Evolutionary conservation across 2,888 invertebrate species (phyloP), one percentile per base, ranked within the genome.

Genomic region (Limnephilus lunatus): DNA sequence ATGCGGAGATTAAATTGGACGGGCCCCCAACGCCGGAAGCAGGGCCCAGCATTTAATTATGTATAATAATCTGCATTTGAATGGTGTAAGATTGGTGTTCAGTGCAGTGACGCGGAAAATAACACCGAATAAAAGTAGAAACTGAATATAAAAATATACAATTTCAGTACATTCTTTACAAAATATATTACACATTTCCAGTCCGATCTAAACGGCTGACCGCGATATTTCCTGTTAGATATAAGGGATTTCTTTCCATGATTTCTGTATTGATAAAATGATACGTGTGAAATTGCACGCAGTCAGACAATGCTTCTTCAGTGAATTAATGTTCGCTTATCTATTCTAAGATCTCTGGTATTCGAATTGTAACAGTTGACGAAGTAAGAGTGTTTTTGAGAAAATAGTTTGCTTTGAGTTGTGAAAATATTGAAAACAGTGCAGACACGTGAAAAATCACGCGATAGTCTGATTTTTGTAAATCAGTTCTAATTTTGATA

Each of bases 41-140:
- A 35, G 32, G 44, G 85, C 48, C 19, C 44, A 44, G n/a, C 53
- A 53, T 53, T 53, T 31, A 31, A n/a, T n/a, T 15, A 87, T 87
- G 30, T 44, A 44, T 44, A 44, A 39, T 86, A 87, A 68, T 68
- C 68, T 87, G 44, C n/a, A 48, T 87, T 87, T 53, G 31, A 86
- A 87, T 68, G 53, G 53, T 9, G 68, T 31, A 87, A 87, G 48
- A 53, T 87, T 44, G 68, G 31, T 30, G 68, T 44, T 32, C 31
- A 14, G 32, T 53, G 87, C 87, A 87, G 87, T 87, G 87, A 53
- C 87, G 87, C 68, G 87, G 48, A 53, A 87, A 87, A 87, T 87
- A 87, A 87, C 87, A 87, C 31, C 30, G 30, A 44, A 48, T 53
- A 87, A 87, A 53, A 53, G 31, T 19, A 12, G 48, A 86, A 86